phyloP scores from a whole-genome alignment of 2,888 invertebrate species.

The Macrophya annulata region DNA sequence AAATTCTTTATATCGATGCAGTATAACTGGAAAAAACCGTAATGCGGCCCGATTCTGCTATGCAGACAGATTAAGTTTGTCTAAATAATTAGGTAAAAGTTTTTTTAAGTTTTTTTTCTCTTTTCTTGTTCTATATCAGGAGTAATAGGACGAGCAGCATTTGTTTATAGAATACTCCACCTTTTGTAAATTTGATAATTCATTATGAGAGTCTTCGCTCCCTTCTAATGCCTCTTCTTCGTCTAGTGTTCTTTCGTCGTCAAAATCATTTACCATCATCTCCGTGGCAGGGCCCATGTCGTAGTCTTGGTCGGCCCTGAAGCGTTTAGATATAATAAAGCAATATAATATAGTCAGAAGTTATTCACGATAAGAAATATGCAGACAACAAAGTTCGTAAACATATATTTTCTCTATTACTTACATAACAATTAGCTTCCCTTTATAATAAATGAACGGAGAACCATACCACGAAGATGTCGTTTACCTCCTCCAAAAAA shows the following conservation, averaged over 20 bases:
- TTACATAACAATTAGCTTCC: conserved; percentile 65
- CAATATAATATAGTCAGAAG: neutral
- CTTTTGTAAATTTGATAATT: conserved; percentile 93
- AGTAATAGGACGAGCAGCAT: too few relatives aligned
- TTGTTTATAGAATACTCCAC: conserved; percentile 74
- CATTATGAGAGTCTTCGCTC: conserved; percentile 93
- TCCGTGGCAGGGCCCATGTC: conserved; percentile 96
- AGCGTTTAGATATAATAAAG: neutral
- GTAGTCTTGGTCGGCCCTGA: conserved; percentile 80
- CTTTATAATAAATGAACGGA: conserved; percentile 61
- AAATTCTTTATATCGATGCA: too few relatives aligned
- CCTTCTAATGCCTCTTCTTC: conserved; percentile 98
- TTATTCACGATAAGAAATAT: too few relatives aligned
- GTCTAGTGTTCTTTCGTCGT: conserved; percentile 97
- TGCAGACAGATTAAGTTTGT: too few relatives aligned
- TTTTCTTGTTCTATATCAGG: too few relatives aligned
- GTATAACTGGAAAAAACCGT: too few relatives aligned
- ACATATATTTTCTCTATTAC: neutral
- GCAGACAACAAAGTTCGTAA: neutral
- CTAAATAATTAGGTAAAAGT: too few relatives aligned
- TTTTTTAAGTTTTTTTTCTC: too few relatives aligned
- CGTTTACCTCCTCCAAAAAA: conserved; percentile 44
- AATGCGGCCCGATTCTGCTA: too few relatives aligned
- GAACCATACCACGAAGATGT: conserved; percentile 67
- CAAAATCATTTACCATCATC: conserved; percentile 98